Evolutionary conservation across 2,113 vertebrate genomes (phyloP).

Genomic region (Aegypius monachus): DNA sequence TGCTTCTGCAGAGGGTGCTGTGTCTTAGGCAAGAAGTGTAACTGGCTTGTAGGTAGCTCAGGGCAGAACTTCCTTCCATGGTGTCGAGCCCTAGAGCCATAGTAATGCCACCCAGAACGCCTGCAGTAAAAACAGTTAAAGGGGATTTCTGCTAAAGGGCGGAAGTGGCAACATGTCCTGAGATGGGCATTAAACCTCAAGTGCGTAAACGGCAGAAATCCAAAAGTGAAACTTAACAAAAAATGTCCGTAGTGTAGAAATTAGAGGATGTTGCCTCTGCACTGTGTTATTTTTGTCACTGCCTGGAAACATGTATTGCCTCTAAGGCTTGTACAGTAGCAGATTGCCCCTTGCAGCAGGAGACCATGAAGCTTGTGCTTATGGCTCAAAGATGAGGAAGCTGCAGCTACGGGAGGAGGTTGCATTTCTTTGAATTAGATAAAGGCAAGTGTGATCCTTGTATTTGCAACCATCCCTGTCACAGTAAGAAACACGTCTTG

Average conservation of each 20-base stretch:
- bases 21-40: background rate
- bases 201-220: background rate
- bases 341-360: background rate
- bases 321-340: background rate
- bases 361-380: background rate
- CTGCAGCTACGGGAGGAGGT: background rate
- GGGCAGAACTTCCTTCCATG: background rate
- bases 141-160: background rate
- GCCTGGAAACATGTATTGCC: background rate
- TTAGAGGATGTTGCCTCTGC: background rate
- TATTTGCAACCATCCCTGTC: background rate
- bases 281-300: background rate
- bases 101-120: background rate
- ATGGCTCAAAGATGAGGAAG: background rate
- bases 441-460: background rate
- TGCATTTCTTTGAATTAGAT: background rate
- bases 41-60: background rate
- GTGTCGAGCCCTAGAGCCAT: background rate
- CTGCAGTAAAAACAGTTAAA: background rate
- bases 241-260: background rate
- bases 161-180: background rate
- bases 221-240: background rate
- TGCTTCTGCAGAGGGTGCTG: background rate
- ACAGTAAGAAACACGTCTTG: background rate
- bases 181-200: background rate